phyloP scores from a whole-genome alignment of 2,888 invertebrate genomes.

The Drosophila borealis region DNA sequence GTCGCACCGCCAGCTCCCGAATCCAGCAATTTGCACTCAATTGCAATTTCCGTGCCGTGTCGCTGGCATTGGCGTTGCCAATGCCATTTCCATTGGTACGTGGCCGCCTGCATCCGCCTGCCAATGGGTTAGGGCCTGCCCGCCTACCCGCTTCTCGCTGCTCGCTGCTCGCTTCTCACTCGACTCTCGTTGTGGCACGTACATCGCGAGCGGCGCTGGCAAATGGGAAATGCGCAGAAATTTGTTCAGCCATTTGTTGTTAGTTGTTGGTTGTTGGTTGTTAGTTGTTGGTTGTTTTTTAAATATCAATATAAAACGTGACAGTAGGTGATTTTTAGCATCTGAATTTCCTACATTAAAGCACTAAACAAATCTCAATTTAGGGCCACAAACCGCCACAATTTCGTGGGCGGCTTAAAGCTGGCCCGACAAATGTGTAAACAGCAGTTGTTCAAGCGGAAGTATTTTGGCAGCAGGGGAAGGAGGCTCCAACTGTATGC shows the following conservation, averaged over 20 bases:
- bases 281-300: conserved; percentile 46
- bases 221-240: conserved; percentile 68
- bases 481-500: neutral
- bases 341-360: conserved; percentile 7
- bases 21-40: conserved; percentile 71
- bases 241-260: conserved; percentile 75
- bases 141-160: neutral
- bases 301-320: conserved; percentile 77
- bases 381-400: neutral
- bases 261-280: conserved; percentile 56
- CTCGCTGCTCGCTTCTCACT: neutral
- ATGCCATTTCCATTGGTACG: conserved; percentile 67
- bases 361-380: conserved; percentile 26
- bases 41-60: conserved; percentile 72
- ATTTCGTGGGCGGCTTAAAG: conserved; percentile 44
- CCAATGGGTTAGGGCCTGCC: conserved; percentile 15
- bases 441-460: conserved; percentile 2
- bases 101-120: conserved; percentile 53
- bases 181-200: conserved; percentile 33
- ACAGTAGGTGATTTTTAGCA: conserved; percentile 54
- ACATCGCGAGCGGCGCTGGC: conserved; percentile 31
- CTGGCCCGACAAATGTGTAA: conserved; percentile 42
- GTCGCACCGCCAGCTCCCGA: conserved; percentile 3
- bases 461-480: neutral
- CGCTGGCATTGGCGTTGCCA: conserved; percentile 41